A percentile compares a stretch with the other conserved stretches of the same genome.
Evolutionary conservation across 2,888 invertebrate genomes (phyloP).

Genomic region (Eilema griseolum): DNA sequence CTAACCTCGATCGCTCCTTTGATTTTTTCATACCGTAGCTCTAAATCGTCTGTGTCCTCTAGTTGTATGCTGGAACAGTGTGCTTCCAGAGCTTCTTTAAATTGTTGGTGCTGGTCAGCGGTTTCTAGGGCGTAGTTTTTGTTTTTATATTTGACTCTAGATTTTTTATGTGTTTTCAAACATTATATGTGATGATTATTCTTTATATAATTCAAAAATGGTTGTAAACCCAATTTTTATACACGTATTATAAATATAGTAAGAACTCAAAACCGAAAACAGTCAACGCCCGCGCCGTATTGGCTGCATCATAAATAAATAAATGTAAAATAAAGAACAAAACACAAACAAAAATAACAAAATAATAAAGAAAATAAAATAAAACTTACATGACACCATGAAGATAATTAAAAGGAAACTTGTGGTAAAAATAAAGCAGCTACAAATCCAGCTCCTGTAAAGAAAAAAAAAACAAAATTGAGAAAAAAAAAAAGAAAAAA

Average conservation of each 20-base stretch:
- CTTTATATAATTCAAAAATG: not conserved
- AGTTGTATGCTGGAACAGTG: too few relatives aligned
- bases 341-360: conserved; percentile 41
- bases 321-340: conserved; percentile 27
- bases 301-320: not conserved
- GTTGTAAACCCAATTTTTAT: not conserved
- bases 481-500: conserved; percentile 56
- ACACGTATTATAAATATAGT: not conserved
- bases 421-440: conserved; percentile 65
- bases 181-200: too few relatives aligned
- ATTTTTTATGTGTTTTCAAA: too few relatives aligned
- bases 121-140: too few relatives aligned
- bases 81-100: too few relatives aligned
- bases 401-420: conserved; percentile 74
- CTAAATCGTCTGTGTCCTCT: too few relatives aligned
- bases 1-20: too few relatives aligned
- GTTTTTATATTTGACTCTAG: too few relatives aligned
- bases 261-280: not conserved
- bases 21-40: too few relatives aligned
- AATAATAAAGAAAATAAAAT: conserved; percentile 63
- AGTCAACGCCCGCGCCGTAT: too few relatives aligned
- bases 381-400: conserved; percentile 88
- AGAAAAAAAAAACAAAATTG: conserved; percentile 71
- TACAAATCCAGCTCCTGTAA: conserved; percentile 74
- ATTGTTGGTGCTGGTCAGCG: too few relatives aligned